A percentile compares a stretch with the other conserved stretches of the same genome.
Evolutionary conservation across 1,140 invertebrate species (phyloP).

Genomic region (Drosophila varians): DNA sequence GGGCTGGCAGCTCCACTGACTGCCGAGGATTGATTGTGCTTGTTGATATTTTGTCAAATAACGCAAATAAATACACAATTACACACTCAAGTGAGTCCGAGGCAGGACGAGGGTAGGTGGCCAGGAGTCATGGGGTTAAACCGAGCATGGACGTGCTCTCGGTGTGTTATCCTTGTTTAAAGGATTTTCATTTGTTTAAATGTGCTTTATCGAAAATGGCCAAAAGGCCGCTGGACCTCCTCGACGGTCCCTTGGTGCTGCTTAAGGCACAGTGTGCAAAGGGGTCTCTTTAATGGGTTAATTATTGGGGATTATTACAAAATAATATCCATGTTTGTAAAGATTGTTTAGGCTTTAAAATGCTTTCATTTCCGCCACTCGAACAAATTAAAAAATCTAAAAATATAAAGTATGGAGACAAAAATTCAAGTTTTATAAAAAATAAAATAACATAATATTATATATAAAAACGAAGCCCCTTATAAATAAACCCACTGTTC

Average conservation of each 20-base stretch:
- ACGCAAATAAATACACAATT: conserved; percentile 82
- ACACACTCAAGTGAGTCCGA: conserved; percentile 76
- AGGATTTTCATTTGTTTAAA: conserved; percentile 82
- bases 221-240: conserved; percentile 53
- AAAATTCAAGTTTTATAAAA: too few relatives aligned
- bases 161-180: conserved; percentile 72
- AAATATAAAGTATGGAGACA: too few relatives aligned
- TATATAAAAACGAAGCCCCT: too few relatives aligned
- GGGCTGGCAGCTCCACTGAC: conserved; percentile 49
- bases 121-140: conserved; percentile 60
- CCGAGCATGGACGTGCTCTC: conserved; percentile 42
- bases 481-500: conserved; percentile 42
- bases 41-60: conserved; percentile 83
- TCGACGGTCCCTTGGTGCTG: conserved; percentile 24
- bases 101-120: background rate
- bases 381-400: too few relatives aligned
- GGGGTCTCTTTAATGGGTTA: background rate
- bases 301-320: background rate
- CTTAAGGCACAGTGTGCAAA: conserved; percentile 32
- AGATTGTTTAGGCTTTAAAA: too few relatives aligned
- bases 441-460: background rate
- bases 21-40: conserved; percentile 78
- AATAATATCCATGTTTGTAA: background rate
- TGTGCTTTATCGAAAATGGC: conserved; percentile 79
- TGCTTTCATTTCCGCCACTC: too few relatives aligned